Conservation (phyloP, 2,113 vertebrate species). For the Syngnathus typhle region DNA sequence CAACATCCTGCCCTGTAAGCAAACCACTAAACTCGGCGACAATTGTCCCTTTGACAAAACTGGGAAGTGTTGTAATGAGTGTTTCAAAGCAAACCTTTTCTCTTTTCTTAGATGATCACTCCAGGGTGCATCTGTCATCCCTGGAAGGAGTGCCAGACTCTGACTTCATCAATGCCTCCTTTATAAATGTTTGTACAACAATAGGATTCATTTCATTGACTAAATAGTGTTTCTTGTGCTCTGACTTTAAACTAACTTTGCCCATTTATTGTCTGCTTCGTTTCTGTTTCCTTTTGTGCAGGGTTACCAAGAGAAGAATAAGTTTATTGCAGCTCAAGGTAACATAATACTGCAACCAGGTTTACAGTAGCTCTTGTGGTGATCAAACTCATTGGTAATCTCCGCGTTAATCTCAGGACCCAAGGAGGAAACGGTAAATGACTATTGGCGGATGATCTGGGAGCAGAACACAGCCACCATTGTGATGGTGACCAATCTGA, state of each 20-base stretch:
- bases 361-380: conserved; percentile 78
- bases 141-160: conserved; percentile 97
- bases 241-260: neutral
- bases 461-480: conserved; percentile 98
- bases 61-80: neutral
- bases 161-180: conserved; percentile 96
- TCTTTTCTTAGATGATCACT: conserved; percentile 85
- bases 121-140: conserved; percentile 87
- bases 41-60: conserved; percentile 1
- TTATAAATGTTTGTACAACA: conserved; percentile 85
- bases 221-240: too few species aligned
- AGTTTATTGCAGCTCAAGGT: conserved; percentile 99
- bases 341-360: conserved; percentile 34
- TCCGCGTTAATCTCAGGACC: conserved; percentile 73
- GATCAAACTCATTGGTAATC: neutral
- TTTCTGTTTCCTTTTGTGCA: conserved; percentile 33
- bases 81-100: neutral
- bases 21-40: neutral
- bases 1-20: conserved; percentile 96
- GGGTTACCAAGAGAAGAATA: conserved; percentile 99
- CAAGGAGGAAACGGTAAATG: conserved; percentile 97
- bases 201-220: too few species aligned
- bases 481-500: conserved; percentile 98
- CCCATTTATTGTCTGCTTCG: neutral
- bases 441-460: conserved; percentile 99